Evolutionary conservation across 2,797 vertebrate species (phyloP).

Genomic region (Psittacula echo): DNA sequence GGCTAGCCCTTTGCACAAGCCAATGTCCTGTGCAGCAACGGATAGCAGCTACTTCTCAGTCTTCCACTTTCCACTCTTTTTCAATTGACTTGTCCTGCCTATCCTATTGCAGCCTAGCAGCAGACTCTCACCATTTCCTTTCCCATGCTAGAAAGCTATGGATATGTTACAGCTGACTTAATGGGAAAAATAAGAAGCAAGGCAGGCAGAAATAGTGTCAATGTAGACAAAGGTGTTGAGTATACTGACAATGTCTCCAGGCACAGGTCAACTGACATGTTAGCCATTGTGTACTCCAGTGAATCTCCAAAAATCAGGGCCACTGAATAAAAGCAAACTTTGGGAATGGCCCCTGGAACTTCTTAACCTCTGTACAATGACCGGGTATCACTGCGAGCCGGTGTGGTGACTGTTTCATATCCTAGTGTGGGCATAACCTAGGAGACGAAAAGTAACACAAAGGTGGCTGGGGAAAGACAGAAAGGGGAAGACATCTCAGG

Average conservation of each 20-base stretch:
- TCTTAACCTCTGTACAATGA: not conserved
- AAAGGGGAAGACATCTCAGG: not conserved
- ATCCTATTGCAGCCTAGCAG: not conserved
- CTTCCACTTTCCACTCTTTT: not conserved
- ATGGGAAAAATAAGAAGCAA: not conserved
- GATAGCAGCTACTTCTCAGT: not conserved
- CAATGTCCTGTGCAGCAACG: rapidly evolving
- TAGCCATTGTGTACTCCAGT: not conserved
- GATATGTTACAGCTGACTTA: not conserved
- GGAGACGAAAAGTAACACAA: not conserved
- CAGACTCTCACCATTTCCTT: not conserved
- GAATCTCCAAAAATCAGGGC: not conserved
- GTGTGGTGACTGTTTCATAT: rapidly evolving
- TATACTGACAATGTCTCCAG: not conserved
- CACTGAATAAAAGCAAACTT: not conserved
- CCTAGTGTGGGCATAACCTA: rapidly evolving
- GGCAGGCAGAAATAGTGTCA: not conserved
- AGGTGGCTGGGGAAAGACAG: not conserved
- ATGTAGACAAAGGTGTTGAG: not conserved
- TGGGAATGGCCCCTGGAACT: not conserved
- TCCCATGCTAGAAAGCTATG: not conserved
- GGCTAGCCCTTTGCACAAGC: not conserved
- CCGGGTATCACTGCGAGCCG: not conserved
- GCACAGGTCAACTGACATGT: not conserved
- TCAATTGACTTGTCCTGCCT: not conserved